These are phyloP conservation scores for Pitangus sulphuratus DNA, from an alignment of 2,797 vertebrate species.

Conservation along the genomic window DNA sequence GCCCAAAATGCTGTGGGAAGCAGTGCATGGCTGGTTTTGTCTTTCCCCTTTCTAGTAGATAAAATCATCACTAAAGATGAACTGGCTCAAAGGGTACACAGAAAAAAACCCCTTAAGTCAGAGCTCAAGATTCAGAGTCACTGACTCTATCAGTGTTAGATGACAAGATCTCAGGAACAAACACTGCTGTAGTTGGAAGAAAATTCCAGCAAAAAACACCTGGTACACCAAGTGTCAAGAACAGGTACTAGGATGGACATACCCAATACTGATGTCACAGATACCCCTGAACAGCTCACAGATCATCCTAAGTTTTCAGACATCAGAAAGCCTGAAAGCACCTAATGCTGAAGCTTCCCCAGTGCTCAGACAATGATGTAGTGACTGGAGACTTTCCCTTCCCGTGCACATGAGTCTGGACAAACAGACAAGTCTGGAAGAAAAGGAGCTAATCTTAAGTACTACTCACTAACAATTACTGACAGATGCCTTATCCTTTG, in stretches of 20 bases:
- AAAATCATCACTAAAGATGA: not conserved
- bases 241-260: not conserved
- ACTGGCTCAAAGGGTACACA: not conserved
- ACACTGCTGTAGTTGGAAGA: not conserved
- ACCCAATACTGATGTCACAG: too few species aligned
- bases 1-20: not conserved
- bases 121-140: not conserved
- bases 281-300: not conserved
- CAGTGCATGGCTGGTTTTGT: not conserved
- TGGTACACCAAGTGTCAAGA: rapidly evolving
- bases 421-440: not conserved
- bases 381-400: not conserved
- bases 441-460: not conserved
- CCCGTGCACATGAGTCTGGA: rapidly evolving
- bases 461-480: not conserved
- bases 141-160: not conserved
- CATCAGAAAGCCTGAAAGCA: not conserved
- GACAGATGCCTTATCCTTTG: not conserved
- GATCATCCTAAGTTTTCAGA: not conserved
- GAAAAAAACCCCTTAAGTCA: not conserved
- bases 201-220: not conserved
- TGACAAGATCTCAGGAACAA: not conserved
- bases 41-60: not conserved
- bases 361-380: not conserved
- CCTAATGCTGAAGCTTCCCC: not conserved